Conservation (phyloP, 2,888 invertebrate genomes). For the Brachyopa scutellaris region DNA sequence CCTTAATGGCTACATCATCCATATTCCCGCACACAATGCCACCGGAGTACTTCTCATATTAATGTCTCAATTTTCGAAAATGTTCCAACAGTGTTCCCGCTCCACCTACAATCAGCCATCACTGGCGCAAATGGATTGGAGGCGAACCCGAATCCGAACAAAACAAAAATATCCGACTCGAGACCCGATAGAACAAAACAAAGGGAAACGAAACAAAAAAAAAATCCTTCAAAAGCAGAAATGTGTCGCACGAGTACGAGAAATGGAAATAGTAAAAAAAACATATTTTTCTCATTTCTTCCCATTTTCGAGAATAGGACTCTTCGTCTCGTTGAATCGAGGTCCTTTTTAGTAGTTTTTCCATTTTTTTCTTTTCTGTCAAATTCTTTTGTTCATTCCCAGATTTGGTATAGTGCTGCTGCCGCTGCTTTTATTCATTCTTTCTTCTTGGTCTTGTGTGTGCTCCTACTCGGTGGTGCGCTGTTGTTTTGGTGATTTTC, state of each 20-base stretch:
- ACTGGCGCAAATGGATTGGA: constrained; percentile 57
- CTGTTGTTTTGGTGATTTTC: constrained; percentile 62
- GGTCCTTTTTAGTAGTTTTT: constrained; percentile 59
- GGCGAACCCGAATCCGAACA: constrained; percentile 74
- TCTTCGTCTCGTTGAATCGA: constrained; percentile 64
- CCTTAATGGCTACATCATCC: constrained; percentile 66
- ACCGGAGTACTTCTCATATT: constrained; percentile 64
- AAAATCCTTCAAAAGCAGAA: constrained; percentile 78
- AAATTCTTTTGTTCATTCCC: constrained; percentile 70
- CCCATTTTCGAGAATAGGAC: constrained; percentile 44
- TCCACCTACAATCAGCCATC: constrained; percentile 46
- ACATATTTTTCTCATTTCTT: constrained; percentile 62
- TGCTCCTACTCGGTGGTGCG: constrained; percentile 3
- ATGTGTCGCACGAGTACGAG: constrained; percentile 77
- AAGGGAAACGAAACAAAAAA: constrained; percentile 54
- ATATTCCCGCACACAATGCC: constrained; percentile 63
- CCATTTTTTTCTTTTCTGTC: constrained; percentile 54
- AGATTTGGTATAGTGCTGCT: constrained; percentile 60
- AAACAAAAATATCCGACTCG: constrained; percentile 68
- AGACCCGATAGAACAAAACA: constrained; percentile 56
- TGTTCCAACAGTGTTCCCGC: constrained; percentile 41
- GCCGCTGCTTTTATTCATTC: constrained; percentile 39
- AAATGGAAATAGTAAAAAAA: constrained; percentile 71
- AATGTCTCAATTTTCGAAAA: constrained; percentile 72
- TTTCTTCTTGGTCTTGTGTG: constrained; percentile 17